Conservation (phyloP, 1,140 invertebrate genomes). For the Oncopeltus fasciatus region DNA sequence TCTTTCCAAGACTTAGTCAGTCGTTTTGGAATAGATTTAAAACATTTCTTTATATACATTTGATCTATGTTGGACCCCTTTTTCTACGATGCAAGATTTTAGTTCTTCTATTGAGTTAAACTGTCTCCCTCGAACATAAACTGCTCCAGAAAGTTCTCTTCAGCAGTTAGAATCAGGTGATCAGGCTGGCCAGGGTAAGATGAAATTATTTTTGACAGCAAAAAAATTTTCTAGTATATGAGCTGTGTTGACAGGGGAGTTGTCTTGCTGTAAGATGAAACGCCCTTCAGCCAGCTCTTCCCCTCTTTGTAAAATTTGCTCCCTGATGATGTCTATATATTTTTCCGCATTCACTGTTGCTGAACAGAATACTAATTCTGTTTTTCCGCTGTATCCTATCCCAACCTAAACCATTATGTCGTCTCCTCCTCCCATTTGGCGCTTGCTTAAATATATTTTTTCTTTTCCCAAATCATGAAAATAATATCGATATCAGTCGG, state of each 20-base stretch:
- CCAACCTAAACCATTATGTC: background rate
- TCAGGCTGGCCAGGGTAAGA: background rate
- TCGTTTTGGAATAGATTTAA: background rate
- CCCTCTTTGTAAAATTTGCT: background rate
- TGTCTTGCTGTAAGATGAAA: background rate
- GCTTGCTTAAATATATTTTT: no score
- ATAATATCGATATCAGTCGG: background rate
- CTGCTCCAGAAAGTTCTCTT: background rate
- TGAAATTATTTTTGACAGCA: background rate
- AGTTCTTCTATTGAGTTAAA: no score
- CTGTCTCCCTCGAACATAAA: background rate
- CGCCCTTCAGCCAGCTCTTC: background rate
- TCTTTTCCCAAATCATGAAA: no score
- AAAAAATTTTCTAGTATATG: background rate
- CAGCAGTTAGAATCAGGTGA: background rate
- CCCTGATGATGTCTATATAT: background rate
- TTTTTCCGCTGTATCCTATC: background rate
- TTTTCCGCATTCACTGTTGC: background rate
- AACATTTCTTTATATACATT: background rate
- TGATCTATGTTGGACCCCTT: background rate
- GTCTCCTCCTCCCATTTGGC: background rate
- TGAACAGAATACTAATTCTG: background rate
- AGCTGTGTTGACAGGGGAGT: background rate
- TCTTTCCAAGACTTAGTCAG: background rate
- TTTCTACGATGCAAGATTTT: background rate